Evolutionary conservation across 37 sponge, comb jelly and placozoan species (phyloP), one percentile per base, ranked within the genome.

Genomic region (Geodia barretti): DNA sequence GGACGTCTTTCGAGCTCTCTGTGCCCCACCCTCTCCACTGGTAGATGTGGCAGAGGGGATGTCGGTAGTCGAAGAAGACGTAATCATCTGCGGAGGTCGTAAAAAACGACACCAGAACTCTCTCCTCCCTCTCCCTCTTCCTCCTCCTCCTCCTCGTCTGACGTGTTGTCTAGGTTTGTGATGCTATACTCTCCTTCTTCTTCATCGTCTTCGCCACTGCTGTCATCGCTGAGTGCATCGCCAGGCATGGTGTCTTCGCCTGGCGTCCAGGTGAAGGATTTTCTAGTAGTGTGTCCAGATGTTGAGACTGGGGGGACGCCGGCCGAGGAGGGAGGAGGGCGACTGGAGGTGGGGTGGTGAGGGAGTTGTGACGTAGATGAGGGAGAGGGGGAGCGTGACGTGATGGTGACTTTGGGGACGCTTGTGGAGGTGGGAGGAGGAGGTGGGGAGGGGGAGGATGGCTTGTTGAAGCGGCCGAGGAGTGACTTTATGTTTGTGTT

Each of bases 151-250:
- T 77, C 78, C 36, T 84, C 85, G 23, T 40, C 33, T 8, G 64
- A 61, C 9, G 30, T 19, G 7, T 84, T 78, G 42, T 84, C 85
- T 24, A 84, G 42, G 72, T 71, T 70, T 14, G 85, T 84, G 33
- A 84, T 78, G 63, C 11, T 47, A 14, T 47, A 47, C 11, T 47
- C 54, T 47, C 76, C 85, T 29, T 76, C 1, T 8, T 84, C 85
- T 21, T 67, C 70, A n/a, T n/a, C n/a, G n/a, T n/a, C n/a, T n/a
- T n/a, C n/a, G n/a, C n/a, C n/a, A 41, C 70, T 65, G 8, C 70
- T 77, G 36, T 35, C 80, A 21, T 84, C 78, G 41, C 78, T 72
- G 24, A 68, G 70, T 41, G 21, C 30, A 4, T 78, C 47, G 23
- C 61, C 77, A 28, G 31, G 7, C 21, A 7, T 17, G 23, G 33